Evolutionary conservation across 2,797 vertebrate species (phyloP), one percentile per base, ranked within the genome.

Genomic region (Mallotus villosus): DNA sequence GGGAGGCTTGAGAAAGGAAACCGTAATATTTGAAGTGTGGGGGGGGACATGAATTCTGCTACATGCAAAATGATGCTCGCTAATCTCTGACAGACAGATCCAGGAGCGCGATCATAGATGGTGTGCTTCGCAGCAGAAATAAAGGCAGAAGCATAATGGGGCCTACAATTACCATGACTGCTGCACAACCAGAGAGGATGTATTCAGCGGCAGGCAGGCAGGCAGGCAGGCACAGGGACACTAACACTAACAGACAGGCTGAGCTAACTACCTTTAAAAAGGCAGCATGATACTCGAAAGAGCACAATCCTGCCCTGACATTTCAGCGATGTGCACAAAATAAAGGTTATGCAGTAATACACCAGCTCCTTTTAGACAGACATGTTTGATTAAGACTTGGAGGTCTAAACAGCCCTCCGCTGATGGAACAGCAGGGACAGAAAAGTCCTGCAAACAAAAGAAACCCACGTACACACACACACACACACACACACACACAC

Each of bases 241-340:
- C 41, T 5, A n/a, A 71, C n/a, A 11, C 27, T 9, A 22, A 49
- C 34, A 60, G 37, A 74, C 37, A 61, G 27, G 14, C 65, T 27
- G 25, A 49, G 24, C 34, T 60, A 69, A 46, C 11, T 14, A 46
- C 41, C 41, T 46, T 12, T 46, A 11, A 14, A 46, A 67, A 62
- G 29, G 65, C 49, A 63, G 32, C 53, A 71, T 24, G 49, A 70
- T 46, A 61, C 49, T 11, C 69, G 57, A 68, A 73, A 73, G 60
- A 34, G 51, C 22, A 71, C 51, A 49, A 53, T 46, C 57, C 32
- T 22, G 9, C 62, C 53, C 57, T 49, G n/a, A 61, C 71, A 71
- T 67, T 59, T 55, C 32, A 77, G 72, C 68, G 60, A 66, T 19
- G 32, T 25, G 4, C 5, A 71, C 67, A 70, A 55, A 24, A 68